phyloP scores from a whole-genome alignment of 2,797 vertebrate genomes.

The Stomatorhinus walkeri region DNA sequence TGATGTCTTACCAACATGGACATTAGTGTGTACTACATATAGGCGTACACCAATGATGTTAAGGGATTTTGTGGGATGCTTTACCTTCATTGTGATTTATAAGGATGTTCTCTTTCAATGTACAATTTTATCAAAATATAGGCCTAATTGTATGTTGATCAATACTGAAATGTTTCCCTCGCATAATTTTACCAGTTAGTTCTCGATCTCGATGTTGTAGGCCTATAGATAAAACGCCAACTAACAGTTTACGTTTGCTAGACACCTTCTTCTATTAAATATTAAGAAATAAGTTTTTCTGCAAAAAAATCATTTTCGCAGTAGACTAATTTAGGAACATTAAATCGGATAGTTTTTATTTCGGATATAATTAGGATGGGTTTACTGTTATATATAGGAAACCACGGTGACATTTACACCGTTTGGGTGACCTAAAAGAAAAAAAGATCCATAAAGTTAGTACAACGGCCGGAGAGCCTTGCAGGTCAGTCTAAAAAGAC shows the following conservation, averaged over 20 bases:
- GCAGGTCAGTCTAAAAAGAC: background rate
- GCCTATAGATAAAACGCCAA: background rate
- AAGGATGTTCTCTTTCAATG: background rate
- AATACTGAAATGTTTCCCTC: background rate
- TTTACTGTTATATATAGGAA: background rate
- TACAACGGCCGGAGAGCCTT: background rate
- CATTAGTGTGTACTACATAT: background rate
- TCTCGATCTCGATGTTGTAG: background rate
- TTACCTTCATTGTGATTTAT: background rate
- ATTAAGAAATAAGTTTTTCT: background rate
- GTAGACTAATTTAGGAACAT: background rate
- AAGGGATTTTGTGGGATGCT: background rate
- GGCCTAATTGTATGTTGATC: background rate
- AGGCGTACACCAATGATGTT: background rate
- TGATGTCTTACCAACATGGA: background rate
- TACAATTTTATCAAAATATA: background rate
- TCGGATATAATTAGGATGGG: background rate
- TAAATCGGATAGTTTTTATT: background rate
- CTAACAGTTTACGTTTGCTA: background rate
- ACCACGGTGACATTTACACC: background rate
- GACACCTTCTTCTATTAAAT: background rate
- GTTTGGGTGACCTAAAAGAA: background rate
- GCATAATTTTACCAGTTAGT: background rate
- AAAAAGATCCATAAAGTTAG: background rate
- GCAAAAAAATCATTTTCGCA: background rate